A percentile compares a stretch with the other conserved stretches of the same genome.
These are phyloP conservation scores for Paragorgia papillata DNA, from an alignment of 92 coral and sea anemone species.

Conservation along the genomic window DNA sequence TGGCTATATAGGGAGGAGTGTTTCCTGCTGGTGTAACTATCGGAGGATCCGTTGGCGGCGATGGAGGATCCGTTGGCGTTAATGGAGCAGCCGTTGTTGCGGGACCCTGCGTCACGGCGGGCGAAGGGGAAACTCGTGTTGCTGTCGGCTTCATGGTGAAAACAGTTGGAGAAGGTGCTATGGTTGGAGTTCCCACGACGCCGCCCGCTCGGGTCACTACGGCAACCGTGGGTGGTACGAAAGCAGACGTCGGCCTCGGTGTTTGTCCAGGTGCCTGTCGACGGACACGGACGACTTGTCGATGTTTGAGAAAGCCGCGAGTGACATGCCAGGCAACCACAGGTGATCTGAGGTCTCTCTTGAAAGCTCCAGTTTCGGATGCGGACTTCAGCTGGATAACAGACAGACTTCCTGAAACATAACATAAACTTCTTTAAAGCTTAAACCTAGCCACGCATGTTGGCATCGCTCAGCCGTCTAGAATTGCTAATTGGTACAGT, in stretches of 20 bases:
- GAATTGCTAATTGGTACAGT: too few relatives aligned
- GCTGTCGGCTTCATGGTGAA: constrained; percentile 37
- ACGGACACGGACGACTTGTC: constrained; percentile 74
- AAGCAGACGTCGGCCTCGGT: constrained; percentile 19
- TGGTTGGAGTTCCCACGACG: constrained; percentile 49
- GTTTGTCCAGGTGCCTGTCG: constrained; percentile 62
- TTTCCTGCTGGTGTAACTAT: constrained; percentile 22
- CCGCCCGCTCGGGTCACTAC: constrained; percentile 60
- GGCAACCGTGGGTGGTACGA: constrained; percentile 68
- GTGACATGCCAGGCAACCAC: constrained; percentile 94
- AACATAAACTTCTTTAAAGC: background rate
- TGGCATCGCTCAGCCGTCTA: too few relatives aligned
- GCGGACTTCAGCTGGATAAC: constrained; percentile 86
- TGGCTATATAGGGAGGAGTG: constrained; percentile 47
- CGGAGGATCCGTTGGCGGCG: constrained; percentile 50
- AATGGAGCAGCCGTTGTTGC: too few relatives aligned
- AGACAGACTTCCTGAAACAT: constrained; percentile 61
- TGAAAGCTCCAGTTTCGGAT: constrained; percentile 80
- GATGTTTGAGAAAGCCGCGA: constrained; percentile 76
- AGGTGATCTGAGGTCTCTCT: constrained; percentile 67
- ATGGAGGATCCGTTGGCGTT: constrained; percentile 36
- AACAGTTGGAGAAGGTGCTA: constrained; percentile 33
- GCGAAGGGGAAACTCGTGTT: constrained; percentile 1
- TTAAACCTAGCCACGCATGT: background rate
- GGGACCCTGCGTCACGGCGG: too few relatives aligned